Evolutionary conservation across 2,113 vertebrate species (phyloP).

Genomic region (Platichthys stellatus): DNA sequence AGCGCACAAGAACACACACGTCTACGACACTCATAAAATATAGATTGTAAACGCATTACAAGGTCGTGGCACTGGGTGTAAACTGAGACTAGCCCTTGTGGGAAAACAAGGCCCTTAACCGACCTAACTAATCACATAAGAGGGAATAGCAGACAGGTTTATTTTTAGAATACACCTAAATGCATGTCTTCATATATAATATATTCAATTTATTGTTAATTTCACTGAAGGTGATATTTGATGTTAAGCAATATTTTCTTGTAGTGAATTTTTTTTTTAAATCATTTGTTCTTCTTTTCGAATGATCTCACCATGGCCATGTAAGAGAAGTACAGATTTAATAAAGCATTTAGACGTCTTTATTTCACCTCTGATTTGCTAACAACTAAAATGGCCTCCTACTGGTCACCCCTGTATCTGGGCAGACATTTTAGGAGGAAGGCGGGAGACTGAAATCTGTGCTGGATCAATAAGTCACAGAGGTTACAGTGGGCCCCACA

Average conservation of each 20-base stretch:
- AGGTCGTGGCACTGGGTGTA: constrained; percentile 45
- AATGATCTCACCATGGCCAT: constrained; percentile 12
- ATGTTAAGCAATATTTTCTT: no score
- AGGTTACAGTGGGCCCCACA: constrained; percentile 50
- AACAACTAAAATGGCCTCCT: constrained; percentile 55
- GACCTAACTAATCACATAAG: constrained; percentile 36
- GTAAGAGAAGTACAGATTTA: neutral
- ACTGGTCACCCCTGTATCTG: constrained; percentile 59
- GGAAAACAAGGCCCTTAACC: constrained; percentile 40
- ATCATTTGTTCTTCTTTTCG: neutral
- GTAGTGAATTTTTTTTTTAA: neutral
- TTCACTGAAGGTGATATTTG: neutral
- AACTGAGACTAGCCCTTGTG: constrained; percentile 48
- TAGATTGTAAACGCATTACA: constrained; percentile 65
- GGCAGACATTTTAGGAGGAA: constrained; percentile 69
- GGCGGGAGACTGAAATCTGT: constrained; percentile 60
- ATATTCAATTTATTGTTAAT: neutral
- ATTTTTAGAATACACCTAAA: neutral
- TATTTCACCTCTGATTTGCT: neutral
- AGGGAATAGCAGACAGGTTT: neutral
- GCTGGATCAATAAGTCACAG: constrained; percentile 68
- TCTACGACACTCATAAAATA: constrained; percentile 53
- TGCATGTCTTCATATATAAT: neutral
- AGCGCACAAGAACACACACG: neutral
- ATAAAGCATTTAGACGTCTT: neutral